These are phyloP conservation scores for Panthera leo DNA, from an alignment of 2,113 vertebrate species.

Conservation along the genomic window DNA sequence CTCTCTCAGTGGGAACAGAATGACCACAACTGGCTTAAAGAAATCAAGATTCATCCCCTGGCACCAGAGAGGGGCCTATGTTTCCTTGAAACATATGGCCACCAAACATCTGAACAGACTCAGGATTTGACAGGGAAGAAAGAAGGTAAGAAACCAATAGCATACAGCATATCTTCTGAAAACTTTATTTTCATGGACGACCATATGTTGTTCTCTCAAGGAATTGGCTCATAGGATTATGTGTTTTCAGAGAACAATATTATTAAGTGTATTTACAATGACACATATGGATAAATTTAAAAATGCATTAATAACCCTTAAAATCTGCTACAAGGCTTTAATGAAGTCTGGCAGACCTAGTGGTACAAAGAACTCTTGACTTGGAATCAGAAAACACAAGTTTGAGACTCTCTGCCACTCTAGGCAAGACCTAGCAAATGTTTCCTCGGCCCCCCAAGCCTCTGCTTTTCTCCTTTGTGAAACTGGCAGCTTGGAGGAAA, in stretches of 20 bases:
- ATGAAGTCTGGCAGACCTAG: neutral
- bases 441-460: neutral
- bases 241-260: neutral
- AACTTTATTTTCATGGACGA: neutral
- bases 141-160: neutral
- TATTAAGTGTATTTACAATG: neutral
- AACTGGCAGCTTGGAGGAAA: neutral
- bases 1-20: neutral
- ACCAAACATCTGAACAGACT: neutral
- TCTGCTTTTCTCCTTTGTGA: neutral
- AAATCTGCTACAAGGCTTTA: neutral
- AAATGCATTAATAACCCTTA: neutral
- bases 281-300: neutral
- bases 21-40: neutral
- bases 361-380: neutral
- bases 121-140: neutral
- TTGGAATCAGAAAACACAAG: neutral
- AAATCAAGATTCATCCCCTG: neutral
- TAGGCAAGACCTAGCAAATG: accelerated
- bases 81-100: neutral
- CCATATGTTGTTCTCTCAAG: neutral
- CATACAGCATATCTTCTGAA: neutral
- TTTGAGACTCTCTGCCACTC: neutral
- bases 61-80: neutral
- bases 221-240: neutral